phyloP scores from a whole-genome alignment of 2,113 vertebrate genomes.

The Penelope pileata region DNA sequence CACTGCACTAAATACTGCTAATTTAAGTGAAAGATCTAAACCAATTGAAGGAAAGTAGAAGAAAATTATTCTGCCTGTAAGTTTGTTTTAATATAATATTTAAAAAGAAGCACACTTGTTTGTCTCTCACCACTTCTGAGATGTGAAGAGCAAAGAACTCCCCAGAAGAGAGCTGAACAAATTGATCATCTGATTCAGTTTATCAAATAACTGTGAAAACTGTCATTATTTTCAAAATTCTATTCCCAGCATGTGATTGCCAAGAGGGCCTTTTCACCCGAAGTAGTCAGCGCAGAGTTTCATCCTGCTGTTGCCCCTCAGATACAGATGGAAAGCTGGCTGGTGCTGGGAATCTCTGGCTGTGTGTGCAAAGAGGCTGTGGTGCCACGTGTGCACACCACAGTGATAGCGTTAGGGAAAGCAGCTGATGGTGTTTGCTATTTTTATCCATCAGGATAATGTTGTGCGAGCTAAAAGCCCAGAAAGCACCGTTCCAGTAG shows the following conservation, averaged over 20 bases:
- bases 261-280: not conserved
- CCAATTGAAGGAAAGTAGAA: not conserved
- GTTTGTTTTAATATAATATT: not conserved
- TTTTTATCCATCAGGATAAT: not conserved
- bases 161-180: not conserved
- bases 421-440: not conserved
- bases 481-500: not conserved
- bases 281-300: not conserved
- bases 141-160: not conserved
- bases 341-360: conserved; percentile 1
- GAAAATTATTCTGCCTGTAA: not conserved
- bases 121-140: not conserved
- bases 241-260: not conserved
- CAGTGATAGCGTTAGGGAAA: not conserved
- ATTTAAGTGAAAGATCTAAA: not conserved
- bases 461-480: not conserved
- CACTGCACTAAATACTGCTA: not conserved
- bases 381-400: not conserved
- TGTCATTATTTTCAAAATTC: not conserved
- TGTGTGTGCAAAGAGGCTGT: not conserved
- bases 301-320: not conserved
- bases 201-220: not conserved
- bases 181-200: not conserved
- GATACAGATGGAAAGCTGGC: not conserved
- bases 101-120: not conserved